Base-by-base conservation (phyloP, 2,797 vertebrate species). In the Xiphorhynchus erythropygius region DNA sequence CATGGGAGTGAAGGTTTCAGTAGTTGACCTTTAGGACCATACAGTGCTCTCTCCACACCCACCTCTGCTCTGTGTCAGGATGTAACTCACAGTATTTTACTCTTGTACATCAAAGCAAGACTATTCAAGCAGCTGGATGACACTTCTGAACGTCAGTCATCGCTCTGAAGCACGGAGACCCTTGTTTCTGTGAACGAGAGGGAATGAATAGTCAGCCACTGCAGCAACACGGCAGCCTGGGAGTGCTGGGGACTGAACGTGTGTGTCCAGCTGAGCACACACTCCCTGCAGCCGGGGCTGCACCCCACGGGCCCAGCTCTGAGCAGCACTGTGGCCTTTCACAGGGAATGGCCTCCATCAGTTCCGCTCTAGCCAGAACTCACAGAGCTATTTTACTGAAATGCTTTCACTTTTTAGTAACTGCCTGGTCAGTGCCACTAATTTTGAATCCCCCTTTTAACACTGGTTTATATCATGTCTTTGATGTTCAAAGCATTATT, bases 261-360 rank as follows among this genome's bases (percentile, higher is more conserved):
- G 23, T 0, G 24, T 28, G 32, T 10, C 46, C 21, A 30, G 59
- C 42, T 75, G 23, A 59, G 28, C 24, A 1, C 28, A 18, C 11
- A 0, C 28, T 9, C 22, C 28, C 41, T 4, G 7, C 24, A 24
- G 1, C 5, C 41, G 33, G 59, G 71, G 59, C 46, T 37, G 25
- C 3, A 0, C 4, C 46, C 16, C 19, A 3, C 17, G 1, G 28
- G 71, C 63, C 46, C 7, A 1, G 15, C 50, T 33, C 8, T 0
- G 7, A 18, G 47, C 30, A 41, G 18, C 16, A 13, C 50, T 2
- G 0, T 0, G 41, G 65, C 76, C 69, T 55, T 15, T 4, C 49
- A 13, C 0, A 24, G 17, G 2, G 7, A 50, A 13, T 0, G 5
- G n/a, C 24, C 50, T n/a, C 33, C 13, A 9, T 0, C 23, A 22